A percentile compares a stretch with the other conserved stretches of the same genome.
Conservation (phyloP, 2,888 invertebrate genomes). For the Leucophenga maculata region DNA sequence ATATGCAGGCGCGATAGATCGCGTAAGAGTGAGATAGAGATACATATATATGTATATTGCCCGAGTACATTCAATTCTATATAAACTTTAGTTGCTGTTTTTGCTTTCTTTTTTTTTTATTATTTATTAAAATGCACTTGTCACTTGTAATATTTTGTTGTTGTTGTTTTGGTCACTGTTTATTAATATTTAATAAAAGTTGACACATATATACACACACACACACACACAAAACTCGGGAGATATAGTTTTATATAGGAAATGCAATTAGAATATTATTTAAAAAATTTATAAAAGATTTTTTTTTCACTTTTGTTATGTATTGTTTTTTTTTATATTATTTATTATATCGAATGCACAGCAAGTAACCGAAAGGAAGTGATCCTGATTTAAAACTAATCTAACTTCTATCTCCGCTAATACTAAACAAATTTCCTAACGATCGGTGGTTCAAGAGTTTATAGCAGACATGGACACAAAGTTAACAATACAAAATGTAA, state of each 20-base stretch:
- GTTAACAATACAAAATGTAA: no score
- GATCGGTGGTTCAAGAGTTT: no score
- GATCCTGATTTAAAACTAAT: no score
- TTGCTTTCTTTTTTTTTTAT: background rate
- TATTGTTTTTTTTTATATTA: background rate
- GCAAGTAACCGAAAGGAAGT: conserved; percentile 37
- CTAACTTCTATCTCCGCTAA: no score
- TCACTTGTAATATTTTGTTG: conserved; percentile 29
- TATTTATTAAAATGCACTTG: conserved; percentile 45
- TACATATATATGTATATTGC: background rate
- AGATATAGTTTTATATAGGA: no score
- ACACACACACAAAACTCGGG: no score
- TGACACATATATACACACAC: no score
- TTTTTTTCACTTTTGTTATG: no score
- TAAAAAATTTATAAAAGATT: no score
- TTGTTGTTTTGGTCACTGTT: conserved; percentile 23
- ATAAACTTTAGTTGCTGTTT: background rate
- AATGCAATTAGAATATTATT: no score
- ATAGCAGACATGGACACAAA: no score
- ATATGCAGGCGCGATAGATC: conserved; percentile 46
- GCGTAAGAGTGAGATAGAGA: background rate
- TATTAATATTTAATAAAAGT: conserved; percentile 1
- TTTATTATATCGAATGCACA: conserved; percentile 31
- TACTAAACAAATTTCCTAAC: no score
- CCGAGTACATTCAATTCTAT: background rate